These are phyloP conservation scores for Bombus waltoni DNA, from an alignment of 1,140 invertebrate genomes.

Conservation along the genomic window DNA sequence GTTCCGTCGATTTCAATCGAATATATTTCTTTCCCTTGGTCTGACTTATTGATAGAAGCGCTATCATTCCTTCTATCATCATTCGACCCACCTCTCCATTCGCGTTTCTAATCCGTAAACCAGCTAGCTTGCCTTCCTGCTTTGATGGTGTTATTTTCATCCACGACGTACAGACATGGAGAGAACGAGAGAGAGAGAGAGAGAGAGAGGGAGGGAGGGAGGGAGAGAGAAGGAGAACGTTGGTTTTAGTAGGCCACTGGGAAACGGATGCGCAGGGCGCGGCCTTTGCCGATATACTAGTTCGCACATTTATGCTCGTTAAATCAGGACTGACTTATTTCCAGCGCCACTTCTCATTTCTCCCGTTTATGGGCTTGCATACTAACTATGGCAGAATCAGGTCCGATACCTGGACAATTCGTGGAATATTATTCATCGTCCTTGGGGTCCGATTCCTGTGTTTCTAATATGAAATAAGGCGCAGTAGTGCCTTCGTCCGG, in stretches of 20 bases:
- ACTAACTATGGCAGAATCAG: neutral
- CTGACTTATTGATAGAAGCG: neutral
- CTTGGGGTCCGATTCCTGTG: neutral
- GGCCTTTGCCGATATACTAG: conserved; percentile 49
- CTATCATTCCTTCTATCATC: neutral
- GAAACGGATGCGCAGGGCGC: conserved; percentile 70
- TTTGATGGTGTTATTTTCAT: conserved; percentile 66
- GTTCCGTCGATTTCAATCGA: conserved; percentile 18
- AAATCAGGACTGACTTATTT: conserved; percentile 36
- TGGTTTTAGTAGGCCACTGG: conserved; percentile 71
- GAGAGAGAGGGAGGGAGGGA: conserved; percentile 1
- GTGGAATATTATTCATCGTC: conserved; percentile 1
- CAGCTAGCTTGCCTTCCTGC: conserved; percentile 17
- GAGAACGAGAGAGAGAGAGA: conserved; percentile 14
- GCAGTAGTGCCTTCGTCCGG: no score
- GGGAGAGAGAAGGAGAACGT: conserved; percentile 31
- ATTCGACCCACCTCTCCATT: neutral
- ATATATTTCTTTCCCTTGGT: neutral
- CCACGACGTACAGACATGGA: neutral
- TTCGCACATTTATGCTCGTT: conserved; percentile 35
- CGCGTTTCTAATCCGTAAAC: conserved; percentile 21
- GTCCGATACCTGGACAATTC: neutral
- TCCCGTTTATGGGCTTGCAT: neutral
- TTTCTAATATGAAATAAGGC: neutral
- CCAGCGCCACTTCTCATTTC: conserved; percentile 23